phyloP scores from a whole-genome alignment of 2,113 vertebrate genomes.

The Promerops cafer region DNA sequence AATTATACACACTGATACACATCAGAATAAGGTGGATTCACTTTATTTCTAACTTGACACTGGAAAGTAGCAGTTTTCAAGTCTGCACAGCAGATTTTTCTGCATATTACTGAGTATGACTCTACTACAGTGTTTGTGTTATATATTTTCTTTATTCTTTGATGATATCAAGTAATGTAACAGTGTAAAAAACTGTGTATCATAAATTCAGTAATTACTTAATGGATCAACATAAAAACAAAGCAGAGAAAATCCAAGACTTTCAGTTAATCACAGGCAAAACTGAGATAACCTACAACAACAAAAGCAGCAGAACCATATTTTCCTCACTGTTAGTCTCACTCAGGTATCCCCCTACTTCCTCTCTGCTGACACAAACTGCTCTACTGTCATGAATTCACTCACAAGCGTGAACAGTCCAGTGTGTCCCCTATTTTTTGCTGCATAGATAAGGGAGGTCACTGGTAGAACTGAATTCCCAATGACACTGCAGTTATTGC shows the following conservation, averaged over 20 bases:
- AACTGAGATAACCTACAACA: not conserved
- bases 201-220: not conserved
- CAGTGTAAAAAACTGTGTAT: not conserved
- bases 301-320: not conserved
- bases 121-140: not conserved
- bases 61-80: not conserved
- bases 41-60: not conserved
- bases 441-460: not conserved
- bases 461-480: not conserved
- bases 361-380: not conserved
- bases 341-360: not conserved
- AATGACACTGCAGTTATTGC: not conserved
- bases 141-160: not conserved
- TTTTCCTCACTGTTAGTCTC: not conserved
- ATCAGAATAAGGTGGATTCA: not conserved
- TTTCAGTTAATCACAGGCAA: not conserved
- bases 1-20: not conserved
- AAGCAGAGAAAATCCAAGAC: not conserved
- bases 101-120: rapidly evolving
- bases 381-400: not conserved
- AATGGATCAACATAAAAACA: not conserved
- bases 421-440: not conserved
- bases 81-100: not conserved
- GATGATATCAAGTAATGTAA: not conserved
- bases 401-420: not conserved